Evolutionary conservation across 2,888 invertebrate genomes (phyloP), one percentile per base, ranked within the genome.

Genomic region (Drosophila pegasa): DNA sequence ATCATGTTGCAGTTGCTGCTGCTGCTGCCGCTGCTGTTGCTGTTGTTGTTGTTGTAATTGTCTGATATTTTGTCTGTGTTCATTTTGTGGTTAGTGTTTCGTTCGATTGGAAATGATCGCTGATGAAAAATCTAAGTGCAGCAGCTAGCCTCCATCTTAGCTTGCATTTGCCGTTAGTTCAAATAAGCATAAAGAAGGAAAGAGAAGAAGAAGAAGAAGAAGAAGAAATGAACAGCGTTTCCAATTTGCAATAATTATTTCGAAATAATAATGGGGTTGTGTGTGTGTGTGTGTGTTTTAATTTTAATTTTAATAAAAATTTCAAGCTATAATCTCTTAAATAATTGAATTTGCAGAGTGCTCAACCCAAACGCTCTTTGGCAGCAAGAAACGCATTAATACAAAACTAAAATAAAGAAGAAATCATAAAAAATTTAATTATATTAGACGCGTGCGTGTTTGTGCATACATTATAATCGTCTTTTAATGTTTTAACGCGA

Each of bases 41-140:
- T 35, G 62, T 33, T 55, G 47, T 35, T 58, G 43, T 47, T 66
- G n/a, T 45, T 65, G 67, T 54, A 58, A 40, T 59, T 62, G 60
- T 71, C 71, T 65, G 62, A 71, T 65, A 57, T 76, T 50, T 50
- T 76, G 57, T 58, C 67, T 73, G 61, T 57, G 58, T 51, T 41
- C 52, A 65, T 45, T 72, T 76, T 72, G 63, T 61, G 51, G 66
- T 56, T 75, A 47, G 54, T 54, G 43, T 61, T 66, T 66, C 52
- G 45, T 62, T 70, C 60, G 69, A 62, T 54, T 65, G 57, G 20
- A 65, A 56, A 37, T 43, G 25, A 58, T 50, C 43, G 43, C 25
- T 45, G 45, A 38, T 50, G 35, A 45, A 37, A 58, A 37, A 51
- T 48, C 43, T 31, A 63, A 63, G 54, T 67, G 55, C 62, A 64